These are phyloP conservation scores for Nesospiza acunhae DNA, from an alignment of 2,113 vertebrate species.

Conservation along the genomic window DNA sequence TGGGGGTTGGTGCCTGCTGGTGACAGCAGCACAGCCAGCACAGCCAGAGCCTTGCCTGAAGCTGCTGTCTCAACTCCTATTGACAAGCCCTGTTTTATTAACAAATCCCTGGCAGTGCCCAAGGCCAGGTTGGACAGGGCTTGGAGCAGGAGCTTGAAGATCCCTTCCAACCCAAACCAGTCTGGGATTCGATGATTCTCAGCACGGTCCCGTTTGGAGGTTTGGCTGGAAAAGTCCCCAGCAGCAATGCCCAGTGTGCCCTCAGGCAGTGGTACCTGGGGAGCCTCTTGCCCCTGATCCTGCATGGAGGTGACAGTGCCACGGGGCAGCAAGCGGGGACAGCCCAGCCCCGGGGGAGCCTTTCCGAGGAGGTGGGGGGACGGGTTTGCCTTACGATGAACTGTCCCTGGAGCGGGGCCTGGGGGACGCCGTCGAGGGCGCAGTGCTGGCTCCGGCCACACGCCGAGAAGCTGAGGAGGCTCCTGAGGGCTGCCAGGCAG, in stretches of 20 bases:
- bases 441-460: constrained; percentile 59
- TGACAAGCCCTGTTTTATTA: neutral
- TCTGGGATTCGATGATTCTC: neutral
- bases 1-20: neutral
- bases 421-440: constrained; percentile 71
- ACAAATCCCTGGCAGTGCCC: neutral
- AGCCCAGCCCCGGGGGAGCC: neutral
- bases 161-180: neutral
- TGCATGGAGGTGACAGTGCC: neutral
- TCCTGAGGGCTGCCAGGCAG: constrained; percentile 54
- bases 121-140: neutral
- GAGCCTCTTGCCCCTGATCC: neutral
- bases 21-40: neutral
- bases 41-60: neutral
- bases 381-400: constrained; percentile 71
- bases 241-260: neutral
- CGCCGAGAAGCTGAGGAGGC: constrained; percentile 66
- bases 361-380: fast-evolving
- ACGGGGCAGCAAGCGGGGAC: fast-evolving
- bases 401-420: constrained; percentile 65
- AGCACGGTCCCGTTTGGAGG: neutral
- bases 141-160: neutral
- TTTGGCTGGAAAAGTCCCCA: neutral
- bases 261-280: neutral
- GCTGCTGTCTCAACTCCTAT: neutral